These are phyloP conservation scores for Paratrypauchen microcephalus DNA, from an alignment of 2,797 vertebrate species.

Conservation along the genomic window DNA sequence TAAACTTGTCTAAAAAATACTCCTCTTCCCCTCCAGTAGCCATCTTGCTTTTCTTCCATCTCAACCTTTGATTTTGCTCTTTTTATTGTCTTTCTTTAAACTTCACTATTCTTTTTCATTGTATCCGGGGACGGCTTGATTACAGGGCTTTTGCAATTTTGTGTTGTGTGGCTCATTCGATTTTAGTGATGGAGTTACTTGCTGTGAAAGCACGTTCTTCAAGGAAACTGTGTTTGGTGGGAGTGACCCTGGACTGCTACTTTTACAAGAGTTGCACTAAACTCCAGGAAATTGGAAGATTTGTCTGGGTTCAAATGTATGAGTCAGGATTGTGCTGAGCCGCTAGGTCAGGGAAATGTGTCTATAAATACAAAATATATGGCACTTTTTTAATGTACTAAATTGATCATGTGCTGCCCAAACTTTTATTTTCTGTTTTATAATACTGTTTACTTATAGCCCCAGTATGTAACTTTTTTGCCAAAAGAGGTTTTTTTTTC, in stretches of 20 bases:
- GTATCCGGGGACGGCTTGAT: slow-evolving; percentile 1
- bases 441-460: neutral
- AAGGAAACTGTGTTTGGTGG: slow-evolving; percentile 11
- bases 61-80: slow-evolving; percentile 3
- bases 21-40: neutral
- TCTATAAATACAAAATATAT: neutral
- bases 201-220: slow-evolving; percentile 7
- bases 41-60: slow-evolving; percentile 1
- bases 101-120: slow-evolving; percentile 10
- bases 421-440: neutral
- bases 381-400: neutral
- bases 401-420: neutral
- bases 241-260: slow-evolving; percentile 20
- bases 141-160: slow-evolving; percentile 15
- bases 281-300: slow-evolving; percentile 13
- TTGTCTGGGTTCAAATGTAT: slow-evolving; percentile 24
- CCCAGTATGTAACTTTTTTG: no score
- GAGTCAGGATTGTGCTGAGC: slow-evolving; percentile 21
- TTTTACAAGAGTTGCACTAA: slow-evolving; percentile 14
- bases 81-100: neutral
- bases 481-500: no score
- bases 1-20: slow-evolving; percentile 13
- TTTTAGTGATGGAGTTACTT: slow-evolving; percentile 17
- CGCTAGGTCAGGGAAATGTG: neutral
- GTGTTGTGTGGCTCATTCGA: slow-evolving; percentile 14